These are phyloP conservation scores for Notolabrus celidotus DNA, from an alignment of 2,797 vertebrate species.

Conservation along the genomic window DNA sequence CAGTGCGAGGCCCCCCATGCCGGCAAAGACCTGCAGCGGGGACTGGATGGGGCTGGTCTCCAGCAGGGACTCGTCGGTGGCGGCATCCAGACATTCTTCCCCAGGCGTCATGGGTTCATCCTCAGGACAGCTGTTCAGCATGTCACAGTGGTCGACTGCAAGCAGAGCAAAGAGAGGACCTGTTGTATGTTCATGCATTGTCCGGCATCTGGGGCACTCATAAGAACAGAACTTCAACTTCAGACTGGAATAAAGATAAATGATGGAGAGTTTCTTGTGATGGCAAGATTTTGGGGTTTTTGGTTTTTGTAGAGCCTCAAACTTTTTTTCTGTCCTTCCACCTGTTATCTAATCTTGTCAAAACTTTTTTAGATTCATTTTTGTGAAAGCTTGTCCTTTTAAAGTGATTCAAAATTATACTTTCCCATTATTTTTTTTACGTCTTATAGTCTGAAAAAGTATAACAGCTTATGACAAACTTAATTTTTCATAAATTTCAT, in stretches of 20 bases:
- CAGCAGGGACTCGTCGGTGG: constrained; percentile 93
- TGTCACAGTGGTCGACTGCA: constrained; percentile 91
- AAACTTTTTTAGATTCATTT: too few species aligned
- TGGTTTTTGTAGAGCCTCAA: too few species aligned
- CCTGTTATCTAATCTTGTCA: too few species aligned
- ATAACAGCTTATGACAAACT: too few species aligned
- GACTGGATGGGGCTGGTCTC: constrained; percentile 97
- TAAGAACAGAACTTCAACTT: neutral
- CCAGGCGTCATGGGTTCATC: constrained; percentile 92
- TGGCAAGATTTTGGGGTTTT: too few species aligned
- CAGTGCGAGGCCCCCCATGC: constrained; percentile 97
- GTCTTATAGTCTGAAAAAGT: too few species aligned
- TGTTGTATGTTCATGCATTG: constrained; percentile 31
- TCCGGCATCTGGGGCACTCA: constrained; percentile 1
- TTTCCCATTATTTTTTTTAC: too few species aligned
- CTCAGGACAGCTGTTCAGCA: constrained; percentile 92
- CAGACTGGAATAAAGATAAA: neutral
- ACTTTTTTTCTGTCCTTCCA: too few species aligned
- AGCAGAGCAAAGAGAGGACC: constrained; percentile 44
- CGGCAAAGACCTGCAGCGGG: constrained; percentile 97
- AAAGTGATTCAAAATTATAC: too few species aligned
- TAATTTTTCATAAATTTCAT: too few species aligned
- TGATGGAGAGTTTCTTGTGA: neutral
- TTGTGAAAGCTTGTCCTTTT: too few species aligned
- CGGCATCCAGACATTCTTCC: constrained; percentile 93